Evolutionary conservation across 2,888 invertebrate genomes (phyloP).

Genomic region (Globia sparganii): DNA sequence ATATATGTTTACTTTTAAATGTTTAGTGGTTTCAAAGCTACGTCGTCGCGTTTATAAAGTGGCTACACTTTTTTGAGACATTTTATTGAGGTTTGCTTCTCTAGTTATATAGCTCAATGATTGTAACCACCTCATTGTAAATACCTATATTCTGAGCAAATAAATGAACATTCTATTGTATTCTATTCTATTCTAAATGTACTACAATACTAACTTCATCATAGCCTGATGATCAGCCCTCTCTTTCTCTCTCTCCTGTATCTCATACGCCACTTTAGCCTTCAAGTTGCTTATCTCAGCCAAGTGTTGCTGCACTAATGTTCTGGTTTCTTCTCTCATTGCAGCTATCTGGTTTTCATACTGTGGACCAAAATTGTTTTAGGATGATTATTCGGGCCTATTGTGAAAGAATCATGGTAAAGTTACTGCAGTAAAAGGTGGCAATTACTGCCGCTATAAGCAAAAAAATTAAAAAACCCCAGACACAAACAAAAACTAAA

Average conservation of each 20-base stretch:
- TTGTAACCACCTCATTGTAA: no score
- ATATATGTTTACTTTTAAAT: no score
- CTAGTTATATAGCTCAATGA: no score
- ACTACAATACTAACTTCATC: conserved; percentile 90
- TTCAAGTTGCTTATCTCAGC: conserved; percentile 92
- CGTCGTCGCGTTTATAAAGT: no score
- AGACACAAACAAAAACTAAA: no score
- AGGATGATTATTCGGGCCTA: neutral
- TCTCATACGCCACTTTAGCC: conserved; percentile 93
- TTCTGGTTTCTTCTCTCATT: conserved; percentile 91
- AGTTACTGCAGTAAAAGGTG: neutral
- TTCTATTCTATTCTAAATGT: no score
- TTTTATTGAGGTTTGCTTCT: no score
- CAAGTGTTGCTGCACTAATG: conserved; percentile 89
- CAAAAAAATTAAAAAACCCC: no score
- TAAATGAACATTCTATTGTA: no score
- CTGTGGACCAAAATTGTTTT: conserved; percentile 79
- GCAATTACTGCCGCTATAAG: neutral
- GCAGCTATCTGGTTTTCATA: conserved; percentile 91
- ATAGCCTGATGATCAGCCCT: conserved; percentile 94
- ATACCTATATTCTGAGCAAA: no score
- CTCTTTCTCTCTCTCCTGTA: conserved; percentile 95
- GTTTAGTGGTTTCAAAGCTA: no score
- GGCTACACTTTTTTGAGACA: no score
- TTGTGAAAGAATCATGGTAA: neutral